A percentile compares a stretch with the other conserved stretches of the same genome.
phyloP scores from a whole-genome alignment of 1,140 invertebrate genomes.

The Holcopasites calliopsidis region DNA sequence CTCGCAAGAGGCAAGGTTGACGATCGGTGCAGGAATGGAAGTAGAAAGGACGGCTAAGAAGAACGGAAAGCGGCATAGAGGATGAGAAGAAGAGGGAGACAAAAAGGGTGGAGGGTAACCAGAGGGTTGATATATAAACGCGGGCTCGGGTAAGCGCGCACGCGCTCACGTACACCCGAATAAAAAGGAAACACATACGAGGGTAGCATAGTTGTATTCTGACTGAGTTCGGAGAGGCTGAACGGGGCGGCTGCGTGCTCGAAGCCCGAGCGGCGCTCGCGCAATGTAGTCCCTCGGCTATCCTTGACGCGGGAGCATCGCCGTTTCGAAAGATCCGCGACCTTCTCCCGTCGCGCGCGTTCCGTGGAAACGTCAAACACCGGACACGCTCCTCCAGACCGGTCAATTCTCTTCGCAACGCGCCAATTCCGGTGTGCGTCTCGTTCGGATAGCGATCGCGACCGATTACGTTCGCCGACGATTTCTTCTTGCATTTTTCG shows the following conservation, averaged over 20 bases:
- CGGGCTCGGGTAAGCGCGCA: conserved; percentile 32
- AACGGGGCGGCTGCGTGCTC: conserved; percentile 72
- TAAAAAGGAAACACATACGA: not conserved
- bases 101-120: conserved; percentile 45
- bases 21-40: conserved; percentile 4
- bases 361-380: conserved; percentile 25
- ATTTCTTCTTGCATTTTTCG: not conserved
- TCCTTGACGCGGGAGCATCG: conserved; percentile 73
- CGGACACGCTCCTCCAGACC: not conserved
- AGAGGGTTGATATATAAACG: conserved; percentile 30
- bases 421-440: not conserved
- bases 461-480: not conserved
- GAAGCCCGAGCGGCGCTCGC: conserved; percentile 69
- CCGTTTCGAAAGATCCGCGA: conserved; percentile 67
- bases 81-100: not conserved
- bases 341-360: conserved; percentile 56
- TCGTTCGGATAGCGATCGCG: not conserved
- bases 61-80: not conserved
- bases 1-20: no score
- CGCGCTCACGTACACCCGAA: not conserved
- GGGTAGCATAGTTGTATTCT: not conserved
- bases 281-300: conserved; percentile 75
- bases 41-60: not conserved
- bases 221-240: conserved; percentile 40
- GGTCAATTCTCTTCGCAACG: not conserved